Base-by-base conservation (phyloP, 1,140 invertebrate genomes). In the Lanistes nyassanus region DNA sequence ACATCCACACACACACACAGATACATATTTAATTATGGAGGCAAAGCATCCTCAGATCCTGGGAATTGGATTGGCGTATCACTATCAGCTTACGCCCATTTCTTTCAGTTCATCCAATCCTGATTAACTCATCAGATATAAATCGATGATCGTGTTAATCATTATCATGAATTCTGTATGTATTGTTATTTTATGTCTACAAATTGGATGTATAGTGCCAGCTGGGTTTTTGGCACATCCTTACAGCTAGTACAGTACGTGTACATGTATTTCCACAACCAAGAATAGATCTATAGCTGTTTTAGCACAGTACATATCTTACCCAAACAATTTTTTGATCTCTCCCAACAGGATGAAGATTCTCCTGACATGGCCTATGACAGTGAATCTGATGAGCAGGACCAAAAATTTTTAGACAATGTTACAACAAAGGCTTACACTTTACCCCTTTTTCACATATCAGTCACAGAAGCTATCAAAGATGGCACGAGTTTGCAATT, bases 401-500 rank as follows among this genome's bases (percentile, higher is more conserved):
- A 72, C 21, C 55, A 62, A 36, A 56, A 42, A 42, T 31, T 34
- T 9, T 60, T 42, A 13, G 36, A 37, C 36, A 11, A 39, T 19
- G 56, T 55, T 4, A 37, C 26, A 29, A 29, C 26, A 2, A 62
- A 42, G 55, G 60, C 70, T 26, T 53, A 55, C 53, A 62, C 55
- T 4, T 78, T 83, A 60, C 86, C 88, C 37, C 76, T 83, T 13
- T 90, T 81, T 74, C 78, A 73, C 56, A 84, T 89, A 16, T 78
- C 81, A 58, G 85, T 90, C 34, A 83, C 86, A 64, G 84, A 88
- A 62, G 84, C 86, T 70, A 84, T 90, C 2, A 89, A 90, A 80
- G 85, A 90, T 85, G 90, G 88, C 37, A 86, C 88, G 56, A 78
- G 81, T 71, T 80, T 90, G 26, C 86, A 87, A 75, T 90, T 89